Evolutionary conservation across 1,140 invertebrate species (phyloP), one percentile per base, ranked within the genome.

Genomic region (Belonocnema kinseyi): DNA sequence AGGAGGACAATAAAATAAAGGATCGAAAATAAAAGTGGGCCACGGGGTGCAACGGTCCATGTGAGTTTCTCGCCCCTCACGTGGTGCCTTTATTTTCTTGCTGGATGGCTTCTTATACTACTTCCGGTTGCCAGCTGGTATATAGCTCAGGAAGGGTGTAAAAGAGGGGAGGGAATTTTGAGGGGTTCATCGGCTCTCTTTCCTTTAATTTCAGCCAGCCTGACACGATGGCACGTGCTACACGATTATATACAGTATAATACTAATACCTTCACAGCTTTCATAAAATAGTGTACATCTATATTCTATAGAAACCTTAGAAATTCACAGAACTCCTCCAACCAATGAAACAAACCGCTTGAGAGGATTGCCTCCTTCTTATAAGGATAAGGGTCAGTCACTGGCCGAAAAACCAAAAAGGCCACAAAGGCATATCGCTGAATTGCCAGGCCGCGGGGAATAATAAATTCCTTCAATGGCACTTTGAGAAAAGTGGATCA

Each of bases 41-140:
- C 86, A 86, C 74, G 71, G 80, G 76, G 78, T 76, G 72, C 80
- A 89, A 89, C 86, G 85, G 84, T 84, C 75, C 79, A 82, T 74
- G 58, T 75, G 76, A 75, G 77, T 76, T 84, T 87, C 78, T 70
- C 80, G 80, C 75, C 81, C 85, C 81, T 85, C 79, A 76, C 66
- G 78, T 66, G 75, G 33, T 50, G 73, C 81, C 81, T 88, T 88
- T 85, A 85, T 88, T 86, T 86, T 81, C 81, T 84, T 74, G 75
- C 79, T 73, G 82, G 72, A 80, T 82, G 80, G 79, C 83, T 88
- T 82, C 84, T 83, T 82, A 77, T 74, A 76, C 73, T 79, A 87
- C 85, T 90, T 90, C 89, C 89, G 86, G 88, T 85, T 82, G 86
- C 83, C 89, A 89, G 86, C 89, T 88, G 88, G 81, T 82, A 80